Evolutionary conservation across 2,888 invertebrate genomes (phyloP).

Genomic region (Caenorhabditis sp.): DNA sequence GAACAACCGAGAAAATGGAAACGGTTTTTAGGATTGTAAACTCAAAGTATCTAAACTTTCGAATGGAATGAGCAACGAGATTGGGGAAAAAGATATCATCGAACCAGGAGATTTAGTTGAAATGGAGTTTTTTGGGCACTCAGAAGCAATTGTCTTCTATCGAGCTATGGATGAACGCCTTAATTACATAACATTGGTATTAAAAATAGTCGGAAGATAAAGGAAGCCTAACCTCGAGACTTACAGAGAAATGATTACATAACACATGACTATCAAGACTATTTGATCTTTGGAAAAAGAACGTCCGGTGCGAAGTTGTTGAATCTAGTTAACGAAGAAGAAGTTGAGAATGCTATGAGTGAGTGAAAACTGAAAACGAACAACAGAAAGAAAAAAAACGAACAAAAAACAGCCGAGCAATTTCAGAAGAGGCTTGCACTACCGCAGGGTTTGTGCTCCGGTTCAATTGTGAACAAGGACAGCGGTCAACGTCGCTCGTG

Average conservation of each 20-base stretch:
- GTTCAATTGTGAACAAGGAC: constrained; percentile 52
- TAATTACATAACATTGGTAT: constrained; percentile 63
- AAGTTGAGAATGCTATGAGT: constrained; percentile 37
- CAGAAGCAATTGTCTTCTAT: constrained; percentile 60
- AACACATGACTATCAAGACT: constrained; percentile 47
- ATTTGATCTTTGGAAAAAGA: constrained; percentile 39
- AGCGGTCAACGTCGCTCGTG: constrained; percentile 43
- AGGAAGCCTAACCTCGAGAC: neutral
- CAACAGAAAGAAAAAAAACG: too few relatives aligned
- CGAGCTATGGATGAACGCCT: constrained; percentile 72
- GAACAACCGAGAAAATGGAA: too few relatives aligned
- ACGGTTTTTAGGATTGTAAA: constrained; percentile 57
- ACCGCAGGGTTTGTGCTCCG: constrained; percentile 33
- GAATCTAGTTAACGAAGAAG: constrained; percentile 40
- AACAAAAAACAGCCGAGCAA: neutral
- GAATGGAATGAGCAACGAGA: constrained; percentile 44
- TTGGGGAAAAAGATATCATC: constrained; percentile 32
- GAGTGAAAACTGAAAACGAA: neutral
- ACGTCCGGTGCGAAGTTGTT: constrained; percentile 39
- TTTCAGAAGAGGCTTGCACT: constrained; percentile 55
- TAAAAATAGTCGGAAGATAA: neutral
- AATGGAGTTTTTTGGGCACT: constrained; percentile 43
- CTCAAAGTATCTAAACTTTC: constrained; percentile 52
- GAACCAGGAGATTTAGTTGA: constrained; percentile 63
- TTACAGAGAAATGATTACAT: constrained; percentile 46